phyloP scores from a whole-genome alignment of 2,888 invertebrate species.

The Clivina fossor region DNA sequence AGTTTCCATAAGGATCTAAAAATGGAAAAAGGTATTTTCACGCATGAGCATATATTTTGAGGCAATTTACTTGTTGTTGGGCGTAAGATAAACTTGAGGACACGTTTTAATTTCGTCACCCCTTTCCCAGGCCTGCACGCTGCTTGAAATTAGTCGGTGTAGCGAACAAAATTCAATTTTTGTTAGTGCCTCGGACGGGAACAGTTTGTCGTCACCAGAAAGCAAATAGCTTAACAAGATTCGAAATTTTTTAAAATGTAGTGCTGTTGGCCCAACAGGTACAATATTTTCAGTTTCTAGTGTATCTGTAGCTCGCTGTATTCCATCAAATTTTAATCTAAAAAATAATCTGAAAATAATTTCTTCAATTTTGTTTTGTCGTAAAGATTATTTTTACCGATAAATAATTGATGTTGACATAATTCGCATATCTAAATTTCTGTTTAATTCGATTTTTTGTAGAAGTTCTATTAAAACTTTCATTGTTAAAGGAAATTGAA shows the following conservation, averaged over 20 bases:
- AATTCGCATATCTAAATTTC: conserved; percentile 58
- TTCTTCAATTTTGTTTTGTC: not conserved
- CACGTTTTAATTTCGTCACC: conserved; percentile 62
- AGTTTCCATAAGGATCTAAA: conserved; percentile 9
- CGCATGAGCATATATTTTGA: no score
- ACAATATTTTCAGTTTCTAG: conserved; percentile 56
- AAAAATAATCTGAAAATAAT: conserved; percentile 38
- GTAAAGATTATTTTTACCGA: conserved; percentile 55
- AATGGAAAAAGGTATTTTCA: not conserved
- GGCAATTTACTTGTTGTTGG: conserved; percentile 15
- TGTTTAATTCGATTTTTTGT: conserved; percentile 60
- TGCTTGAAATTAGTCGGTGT: conserved; percentile 62
- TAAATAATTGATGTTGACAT: conserved; percentile 61
- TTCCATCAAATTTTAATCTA: conserved; percentile 64
- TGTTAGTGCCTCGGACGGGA: conserved; percentile 50
- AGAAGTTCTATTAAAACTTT: conserved; percentile 63
- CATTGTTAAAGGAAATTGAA: conserved; percentile 59
- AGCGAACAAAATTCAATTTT: conserved; percentile 56
- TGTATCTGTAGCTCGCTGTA: conserved; percentile 56
- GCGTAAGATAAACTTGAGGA: conserved; percentile 43
- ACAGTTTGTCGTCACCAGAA: conserved; percentile 52
- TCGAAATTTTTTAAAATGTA: conserved; percentile 62
- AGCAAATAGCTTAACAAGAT: conserved; percentile 62
- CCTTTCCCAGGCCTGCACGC: conserved; percentile 60
- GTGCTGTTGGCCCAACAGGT: conserved; percentile 61